phyloP scores from a whole-genome alignment of 2,113 vertebrate genomes.

The Cebus imitator region DNA sequence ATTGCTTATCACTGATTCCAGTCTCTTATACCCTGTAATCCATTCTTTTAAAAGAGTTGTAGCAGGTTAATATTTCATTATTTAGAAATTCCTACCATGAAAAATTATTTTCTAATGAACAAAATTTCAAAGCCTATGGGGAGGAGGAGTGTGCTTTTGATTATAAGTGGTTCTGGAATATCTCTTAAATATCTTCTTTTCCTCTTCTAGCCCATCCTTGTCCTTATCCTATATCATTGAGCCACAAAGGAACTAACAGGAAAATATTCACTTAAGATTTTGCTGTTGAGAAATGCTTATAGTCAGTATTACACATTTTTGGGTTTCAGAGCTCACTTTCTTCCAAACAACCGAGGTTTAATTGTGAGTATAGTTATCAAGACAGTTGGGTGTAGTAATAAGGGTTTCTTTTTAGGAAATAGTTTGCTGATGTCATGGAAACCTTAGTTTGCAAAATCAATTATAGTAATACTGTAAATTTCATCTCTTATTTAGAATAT shows the following conservation, averaged over 20 bases:
- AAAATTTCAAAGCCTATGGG: not conserved
- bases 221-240: not conserved
- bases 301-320: not conserved
- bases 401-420: constrained; percentile 8
- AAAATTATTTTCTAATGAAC: not conserved
- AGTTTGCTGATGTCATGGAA: constrained; percentile 10
- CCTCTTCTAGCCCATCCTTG: not conserved
- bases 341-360: not conserved
- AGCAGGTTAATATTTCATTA: constrained; percentile 11
- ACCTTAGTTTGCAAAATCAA: not conserved
- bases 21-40: not conserved
- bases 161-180: not conserved
- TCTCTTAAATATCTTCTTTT: not conserved
- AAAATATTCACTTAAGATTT: constrained; percentile 15
- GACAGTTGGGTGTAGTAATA: not conserved
- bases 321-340: not conserved
- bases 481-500: constrained; percentile 28
- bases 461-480: not conserved
- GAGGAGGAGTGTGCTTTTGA: not conserved
- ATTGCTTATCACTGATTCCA: not conserved
- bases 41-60: not conserved
- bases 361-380: constrained; percentile 20
- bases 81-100: constrained; percentile 33
- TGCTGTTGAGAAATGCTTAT: constrained; percentile 2
- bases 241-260: not conserved